Evolutionary conservation across 2,113 vertebrate genomes (phyloP).

Genomic region (Melospiza melodia): DNA sequence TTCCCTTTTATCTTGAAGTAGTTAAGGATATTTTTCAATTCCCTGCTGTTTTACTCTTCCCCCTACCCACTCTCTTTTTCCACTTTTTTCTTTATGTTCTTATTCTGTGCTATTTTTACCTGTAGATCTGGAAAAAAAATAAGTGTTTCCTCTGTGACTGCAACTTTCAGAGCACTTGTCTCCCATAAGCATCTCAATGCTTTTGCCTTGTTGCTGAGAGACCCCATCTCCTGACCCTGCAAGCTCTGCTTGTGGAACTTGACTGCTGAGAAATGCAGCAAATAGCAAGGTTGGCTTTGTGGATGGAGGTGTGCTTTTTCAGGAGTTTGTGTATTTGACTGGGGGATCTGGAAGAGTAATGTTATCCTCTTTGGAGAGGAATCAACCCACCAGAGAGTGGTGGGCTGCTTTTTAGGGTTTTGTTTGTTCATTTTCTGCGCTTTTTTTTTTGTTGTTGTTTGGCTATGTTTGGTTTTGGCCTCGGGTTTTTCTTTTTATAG

Average conservation of each 20-base stretch:
- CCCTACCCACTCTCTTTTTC: accelerated
- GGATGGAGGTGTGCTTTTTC: not conserved
- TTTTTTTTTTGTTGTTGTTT: not conserved
- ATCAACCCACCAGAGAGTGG: not conserved
- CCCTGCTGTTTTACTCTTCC: not conserved
- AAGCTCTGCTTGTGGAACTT: not conserved
- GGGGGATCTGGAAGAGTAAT: not conserved
- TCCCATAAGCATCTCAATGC: not conserved
- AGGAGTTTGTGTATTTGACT: not conserved
- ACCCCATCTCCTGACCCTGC: not conserved
- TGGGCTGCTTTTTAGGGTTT: not conserved
- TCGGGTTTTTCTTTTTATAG: not conserved
- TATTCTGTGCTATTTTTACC: not conserved
- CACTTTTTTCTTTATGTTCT: not conserved
- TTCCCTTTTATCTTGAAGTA: not conserved
- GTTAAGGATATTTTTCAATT: not conserved
- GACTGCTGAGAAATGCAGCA: not conserved
- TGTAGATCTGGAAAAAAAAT: not conserved
- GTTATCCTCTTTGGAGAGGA: not conserved
- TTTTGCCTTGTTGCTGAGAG: not conserved
- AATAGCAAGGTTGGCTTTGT: not conserved
- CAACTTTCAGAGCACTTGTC: not conserved
- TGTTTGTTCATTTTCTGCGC: accelerated
- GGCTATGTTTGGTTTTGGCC: not conserved
- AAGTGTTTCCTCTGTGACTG: not conserved